Conservation (phyloP, 2,888 invertebrate genomes). For the Molorchus minor region DNA sequence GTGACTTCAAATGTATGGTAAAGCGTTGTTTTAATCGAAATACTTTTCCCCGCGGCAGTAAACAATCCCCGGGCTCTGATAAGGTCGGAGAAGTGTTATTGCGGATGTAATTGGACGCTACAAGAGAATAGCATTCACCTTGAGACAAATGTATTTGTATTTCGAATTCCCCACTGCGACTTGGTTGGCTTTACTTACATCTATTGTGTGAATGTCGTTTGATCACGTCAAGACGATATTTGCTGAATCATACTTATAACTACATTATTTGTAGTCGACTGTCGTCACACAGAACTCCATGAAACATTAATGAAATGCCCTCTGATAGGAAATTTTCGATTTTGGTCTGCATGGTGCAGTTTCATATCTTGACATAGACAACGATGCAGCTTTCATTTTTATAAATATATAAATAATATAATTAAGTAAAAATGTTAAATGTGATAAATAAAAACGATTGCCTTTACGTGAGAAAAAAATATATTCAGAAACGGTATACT, state of each 20-base stretch:
- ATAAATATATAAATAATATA: no score
- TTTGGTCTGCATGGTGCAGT: background rate
- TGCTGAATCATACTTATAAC: background rate
- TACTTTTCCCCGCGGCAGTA: slow-evolving; percentile 26
- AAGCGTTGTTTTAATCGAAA: slow-evolving; percentile 30
- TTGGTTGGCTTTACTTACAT: slow-evolving; percentile 24
- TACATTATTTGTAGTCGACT: background rate
- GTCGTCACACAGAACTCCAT: background rate
- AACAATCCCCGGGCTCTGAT: slow-evolving; percentile 28
- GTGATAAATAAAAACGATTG: no score
- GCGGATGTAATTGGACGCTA: slow-evolving; percentile 31
- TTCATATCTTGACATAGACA: no score
- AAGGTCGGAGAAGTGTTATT: slow-evolving; percentile 31
- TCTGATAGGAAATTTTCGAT: background rate
- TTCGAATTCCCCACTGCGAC: slow-evolving; percentile 23
- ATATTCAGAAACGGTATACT: no score
- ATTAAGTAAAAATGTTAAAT: no score
- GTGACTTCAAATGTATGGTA: background rate
- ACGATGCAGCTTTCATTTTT: background rate
- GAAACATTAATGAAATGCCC: slow-evolving; percentile 1
- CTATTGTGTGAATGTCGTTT: slow-evolving; percentile 27
- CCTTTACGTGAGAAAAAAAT: no score
- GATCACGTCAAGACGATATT: slow-evolving; percentile 32
- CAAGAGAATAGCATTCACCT: slow-evolving; percentile 31
- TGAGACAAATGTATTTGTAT: slow-evolving; percentile 36